phyloP scores from a whole-genome alignment of 2,113 vertebrate species.

The Microtus oregoni region DNA sequence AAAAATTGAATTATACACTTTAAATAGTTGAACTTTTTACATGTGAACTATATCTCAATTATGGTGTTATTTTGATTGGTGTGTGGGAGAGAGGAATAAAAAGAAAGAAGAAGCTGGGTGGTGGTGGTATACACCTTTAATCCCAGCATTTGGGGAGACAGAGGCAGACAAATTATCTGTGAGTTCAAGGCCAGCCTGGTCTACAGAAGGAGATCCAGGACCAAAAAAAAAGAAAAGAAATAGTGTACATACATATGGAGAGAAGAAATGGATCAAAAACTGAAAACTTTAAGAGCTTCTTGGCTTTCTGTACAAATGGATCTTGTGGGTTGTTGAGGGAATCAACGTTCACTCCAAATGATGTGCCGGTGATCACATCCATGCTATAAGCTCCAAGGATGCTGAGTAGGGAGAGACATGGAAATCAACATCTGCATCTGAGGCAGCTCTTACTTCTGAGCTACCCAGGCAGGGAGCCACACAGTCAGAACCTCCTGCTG shows the following conservation, averaged over 20 bases:
- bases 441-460: neutral
- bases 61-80: neutral
- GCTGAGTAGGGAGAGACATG: constrained; percentile 79
- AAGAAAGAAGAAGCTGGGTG: too few relatives aligned
- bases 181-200: too few relatives aligned
- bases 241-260: constrained; percentile 76
- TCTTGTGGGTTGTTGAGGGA: constrained; percentile 92
- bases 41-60: neutral
- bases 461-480: neutral
- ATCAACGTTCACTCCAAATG: constrained; percentile 92
- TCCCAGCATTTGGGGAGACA: too few relatives aligned
- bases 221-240: too few relatives aligned
- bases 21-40: neutral
- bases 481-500: neutral
- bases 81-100: too few relatives aligned
- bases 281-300: constrained; percentile 86
- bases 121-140: too few relatives aligned
- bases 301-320: constrained; percentile 90
- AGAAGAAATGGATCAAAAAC: constrained; percentile 83
- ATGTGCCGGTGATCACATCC: constrained; percentile 91
- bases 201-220: too few relatives aligned
- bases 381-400: constrained; percentile 93
- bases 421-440: fast-evolving
- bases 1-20: neutral
- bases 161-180: too few relatives aligned